Base-by-base conservation (phyloP, 2,797 vertebrate species). In the Neopelma chrysocephalum region DNA sequence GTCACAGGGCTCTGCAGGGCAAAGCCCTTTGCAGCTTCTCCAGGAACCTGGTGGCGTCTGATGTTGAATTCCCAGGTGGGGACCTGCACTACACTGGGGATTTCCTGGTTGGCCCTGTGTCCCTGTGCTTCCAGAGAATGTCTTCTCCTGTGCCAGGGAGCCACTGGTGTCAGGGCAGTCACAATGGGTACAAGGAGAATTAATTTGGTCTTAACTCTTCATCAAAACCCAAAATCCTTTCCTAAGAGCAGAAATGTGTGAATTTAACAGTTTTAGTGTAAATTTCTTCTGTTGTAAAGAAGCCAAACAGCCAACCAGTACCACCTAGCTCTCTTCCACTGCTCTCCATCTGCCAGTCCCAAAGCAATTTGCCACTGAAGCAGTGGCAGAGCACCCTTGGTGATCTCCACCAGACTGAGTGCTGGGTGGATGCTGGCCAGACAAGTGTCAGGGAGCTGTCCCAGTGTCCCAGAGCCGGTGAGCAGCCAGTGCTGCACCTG, bases 111-210 rank as follows among this genome's bases (percentile, higher is more conserved):
- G 36, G 19, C 12, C 5, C 1, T 3, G 14, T 22, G n/a, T 42
- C 16, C 5, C 17, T 22, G 34, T 29, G 34, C 47, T 89, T 43
- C 58, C 71, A 87, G 71, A 26, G 38, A 42, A 62, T 43, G 31
- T 18, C 15, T 60, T 53, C 58, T 88, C 23, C 64, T n/a, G 29
- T 72, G 66, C 21, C 47, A 76, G 43, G 29, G 38, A 85, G 27
- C 31, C 45, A 20, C 7, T 0, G 0, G 13, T 69, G 9, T n/a
- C 43, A n/a, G 48, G 61, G 38, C 26, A 60, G 13, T 45, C 50
- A 50, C 32, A 2, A 7, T 10, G 8, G 29, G 32, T 29, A 62
- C 45, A 54, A 34, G 23, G 9, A 68, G 40, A 19, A 70, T 2
- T 2, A 71, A 15, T 10, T 7, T 1, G 3, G 9, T 47, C 57